Evolutionary conservation across 64 coral and sea anemone genomes (phyloP), one percentile per base, ranked within the genome.

Genomic region (Pocillopora verrucosa): DNA sequence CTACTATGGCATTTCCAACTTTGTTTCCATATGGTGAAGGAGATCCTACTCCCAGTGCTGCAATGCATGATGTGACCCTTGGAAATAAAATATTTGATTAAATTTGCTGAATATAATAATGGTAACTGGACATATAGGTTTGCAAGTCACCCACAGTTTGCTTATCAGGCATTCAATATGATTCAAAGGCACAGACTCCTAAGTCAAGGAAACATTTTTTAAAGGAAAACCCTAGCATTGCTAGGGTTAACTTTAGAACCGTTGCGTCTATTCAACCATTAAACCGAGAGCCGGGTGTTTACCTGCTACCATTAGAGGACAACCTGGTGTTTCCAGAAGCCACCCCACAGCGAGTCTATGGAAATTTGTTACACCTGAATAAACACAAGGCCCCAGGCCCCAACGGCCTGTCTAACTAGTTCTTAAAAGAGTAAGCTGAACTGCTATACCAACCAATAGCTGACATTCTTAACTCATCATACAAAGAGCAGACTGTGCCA

Each of bases 91-190:
- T 38, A 77, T 36, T 30, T 79, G 4, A 60, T 79, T 13, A 88
- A 76, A 30, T 88, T 88, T 76, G 86, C 37, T 61, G 86, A 76
- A 88, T 61, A 88, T 20, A 75, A 58, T 61, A 15, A 74, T 59
- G 56, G 57, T 37, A 24, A 74, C 34, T 88, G 86, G 86, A 34
- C 5, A 14, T 88, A 88, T 57, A 72, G 86, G 26, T 87, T 87
- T 75, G 85, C 85, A 75, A 58, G 41, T 75, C 68, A 87, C 75
- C 85, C 85, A 58, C n/a, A 72, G 34, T 88, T 88, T 63, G 72
- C 86, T 37, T 88, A 88, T 34, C 76, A 72, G 73, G 86, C 86
- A 19, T 88, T 88, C 58, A 88, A 88, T 24, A 88, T 88, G 86
- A 26, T 88, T 30, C 73, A 88, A 76, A 72, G 72, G 57, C 37